Base-by-base conservation (phyloP, 1,140 invertebrate genomes). In the Euwallacea fornicatus region DNA sequence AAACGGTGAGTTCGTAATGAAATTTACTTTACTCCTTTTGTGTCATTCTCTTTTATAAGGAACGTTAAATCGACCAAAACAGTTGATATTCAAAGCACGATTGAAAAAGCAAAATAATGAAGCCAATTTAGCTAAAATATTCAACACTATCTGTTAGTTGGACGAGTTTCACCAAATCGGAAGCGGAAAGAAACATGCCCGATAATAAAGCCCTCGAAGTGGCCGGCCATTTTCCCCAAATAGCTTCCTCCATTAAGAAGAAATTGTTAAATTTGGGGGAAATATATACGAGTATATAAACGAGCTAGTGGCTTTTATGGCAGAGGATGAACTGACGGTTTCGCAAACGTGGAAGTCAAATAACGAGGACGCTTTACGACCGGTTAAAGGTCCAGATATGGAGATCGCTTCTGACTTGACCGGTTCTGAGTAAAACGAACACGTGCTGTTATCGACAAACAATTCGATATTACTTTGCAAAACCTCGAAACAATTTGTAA, bases 211-310 rank as follows among this genome's bases (percentile, higher is more conserved):
- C 21, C 21, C 21, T 33, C 4, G 21, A 33, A 33, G 21, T 33
- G 21, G 21, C 21, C 21, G 21, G 46, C 46, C 46, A 47, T 47
- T 47, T 47, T 47, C 9, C 46, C 21, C n/a, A 13, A 47, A 47
- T 13, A 13, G 46, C 46, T 47, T 47, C 46, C 9, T 47, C 46
- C 46, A 47, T 9, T 47, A 47, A 47, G 46, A 13, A 47, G 46
- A 47, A 47, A 47, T 13, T 47, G 61, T 15, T 63, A 63, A 63
- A 63, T 63, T 63, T 42, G 21, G 61, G 21, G 61, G 61, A 63
- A 63, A 63, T 47, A 21, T 63, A 63, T 63, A 63, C 44, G 61
- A 63, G 61, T 63, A 47, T 63, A 47, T 63, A 63, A 63, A 63
- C 21, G 61, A 47, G 59, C 21, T 7, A 42, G 42, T 41, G 42